A percentile compares a stretch with the other conserved stretches of the same genome.
phyloP scores from a whole-genome alignment of 2,113 vertebrate species.

The Oreotrochilus melanogaster region DNA sequence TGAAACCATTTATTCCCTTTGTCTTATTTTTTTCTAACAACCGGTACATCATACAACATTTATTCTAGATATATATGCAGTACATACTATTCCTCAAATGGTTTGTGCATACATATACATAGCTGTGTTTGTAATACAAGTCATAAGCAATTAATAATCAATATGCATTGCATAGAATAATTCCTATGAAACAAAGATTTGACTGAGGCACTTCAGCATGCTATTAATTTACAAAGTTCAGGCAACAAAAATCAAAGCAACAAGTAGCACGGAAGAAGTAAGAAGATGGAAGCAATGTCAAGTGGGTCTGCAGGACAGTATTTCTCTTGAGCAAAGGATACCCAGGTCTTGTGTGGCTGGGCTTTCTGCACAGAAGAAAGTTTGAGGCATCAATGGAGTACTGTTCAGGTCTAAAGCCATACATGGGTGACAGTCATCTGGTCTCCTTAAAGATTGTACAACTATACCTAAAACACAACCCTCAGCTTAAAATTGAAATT shows the following conservation, averaged over 20 bases:
- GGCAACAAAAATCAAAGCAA: neutral
- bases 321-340: neutral
- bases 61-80: neutral
- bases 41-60: neutral
- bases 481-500: neutral
- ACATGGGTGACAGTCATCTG: neutral
- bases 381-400: neutral
- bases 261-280: neutral
- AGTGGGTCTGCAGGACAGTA: neutral
- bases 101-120: neutral
- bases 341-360: neutral
- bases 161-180: neutral
- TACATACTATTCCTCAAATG: neutral
- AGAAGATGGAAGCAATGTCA: neutral
- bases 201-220: neutral
- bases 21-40: neutral
- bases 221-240: neutral
- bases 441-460: neutral
- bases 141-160: neutral
- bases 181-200: neutral
- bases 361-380: neutral
- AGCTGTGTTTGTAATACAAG: neutral
- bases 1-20: neutral
- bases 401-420: neutral
- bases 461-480: neutral